Evolutionary conservation across 2,888 invertebrate genomes (phyloP).

Genomic region (Oligia fasciuncula): DNA sequence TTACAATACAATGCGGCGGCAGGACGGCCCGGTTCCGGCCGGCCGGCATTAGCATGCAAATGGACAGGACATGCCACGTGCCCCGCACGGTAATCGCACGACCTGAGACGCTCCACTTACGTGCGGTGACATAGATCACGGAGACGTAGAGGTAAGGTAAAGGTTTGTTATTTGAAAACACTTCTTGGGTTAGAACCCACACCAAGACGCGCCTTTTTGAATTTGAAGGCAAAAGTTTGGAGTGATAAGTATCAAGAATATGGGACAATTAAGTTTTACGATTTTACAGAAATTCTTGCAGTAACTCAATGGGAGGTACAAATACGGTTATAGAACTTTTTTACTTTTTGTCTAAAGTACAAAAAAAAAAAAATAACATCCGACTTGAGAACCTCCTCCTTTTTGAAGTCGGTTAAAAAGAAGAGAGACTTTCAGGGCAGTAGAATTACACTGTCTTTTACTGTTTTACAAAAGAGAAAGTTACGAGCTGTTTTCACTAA

Average conservation of each 20-base stretch:
- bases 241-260: background rate
- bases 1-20: conserved; percentile 61
- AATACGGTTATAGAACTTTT: background rate
- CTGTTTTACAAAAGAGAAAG: background rate
- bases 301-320: no score
- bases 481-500: background rate
- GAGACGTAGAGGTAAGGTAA: background rate
- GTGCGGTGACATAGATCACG: conserved; percentile 44
- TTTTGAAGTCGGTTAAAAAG: no score
- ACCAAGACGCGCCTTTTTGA: background rate
- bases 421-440: background rate
- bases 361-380: no score
- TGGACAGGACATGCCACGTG: conserved; percentile 66
- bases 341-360: no score
- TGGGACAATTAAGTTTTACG: background rate
- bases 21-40: conserved; percentile 54
- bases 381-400: no score
- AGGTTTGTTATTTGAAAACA: conserved; percentile 4
- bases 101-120: conserved; percentile 54
- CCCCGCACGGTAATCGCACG: conserved; percentile 53
- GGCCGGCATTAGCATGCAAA: conserved; percentile 70
- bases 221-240: background rate
- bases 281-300: background rate
- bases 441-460: background rate
- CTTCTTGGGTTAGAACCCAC: background rate